Evolutionary conservation across 2,797 vertebrate genomes (phyloP), one percentile per base, ranked within the genome.

Genomic region (Clangula hyemalis): DNA sequence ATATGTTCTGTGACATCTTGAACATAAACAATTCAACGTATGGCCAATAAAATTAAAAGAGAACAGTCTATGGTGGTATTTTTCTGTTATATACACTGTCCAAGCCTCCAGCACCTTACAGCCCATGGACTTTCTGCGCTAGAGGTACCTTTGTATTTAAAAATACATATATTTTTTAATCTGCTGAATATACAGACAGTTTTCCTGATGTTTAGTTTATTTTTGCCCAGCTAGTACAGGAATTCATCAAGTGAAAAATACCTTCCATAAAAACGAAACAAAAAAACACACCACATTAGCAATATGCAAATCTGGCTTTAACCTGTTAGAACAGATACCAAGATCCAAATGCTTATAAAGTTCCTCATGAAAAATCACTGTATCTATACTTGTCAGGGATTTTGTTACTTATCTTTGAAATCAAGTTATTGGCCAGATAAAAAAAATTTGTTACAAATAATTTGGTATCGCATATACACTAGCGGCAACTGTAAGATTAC

Each of bases 371-470:
- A 90, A 75, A 73, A 77, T 69, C 82, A 83, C 39, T 84, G 70
- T 90, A 74, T 15, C 49, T 18, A 11, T 70, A 34, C 20, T 49
- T 28, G 65, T 53, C 11, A 65, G 38, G 38, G 28, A 92, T 85
- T 95, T 56, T 93, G 49, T 61, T 79, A 62, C 8, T 77, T 88
- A n/a, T 94, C 64, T 91, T 76, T 65, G 41, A 71, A 89, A 60
- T 80, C 71, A 62, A 9, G 68, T 10, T 82, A 39, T 2, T 77
- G 17, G 4, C 8, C 15, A 89, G 32, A 84, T 25, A 17, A 81
- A 81, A 86, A 66, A 65, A 80, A 64, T 41, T 14, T 70, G 82
- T 85, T 89, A 39, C 83, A 89, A 96, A 66, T 65, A 90, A 87
- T 49, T 85, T 91, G 43, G 39, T 85, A 94, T 27, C 66, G 96